phyloP scores from a whole-genome alignment of 2,888 invertebrate genomes.

The Tetragnatha montana region DNA sequence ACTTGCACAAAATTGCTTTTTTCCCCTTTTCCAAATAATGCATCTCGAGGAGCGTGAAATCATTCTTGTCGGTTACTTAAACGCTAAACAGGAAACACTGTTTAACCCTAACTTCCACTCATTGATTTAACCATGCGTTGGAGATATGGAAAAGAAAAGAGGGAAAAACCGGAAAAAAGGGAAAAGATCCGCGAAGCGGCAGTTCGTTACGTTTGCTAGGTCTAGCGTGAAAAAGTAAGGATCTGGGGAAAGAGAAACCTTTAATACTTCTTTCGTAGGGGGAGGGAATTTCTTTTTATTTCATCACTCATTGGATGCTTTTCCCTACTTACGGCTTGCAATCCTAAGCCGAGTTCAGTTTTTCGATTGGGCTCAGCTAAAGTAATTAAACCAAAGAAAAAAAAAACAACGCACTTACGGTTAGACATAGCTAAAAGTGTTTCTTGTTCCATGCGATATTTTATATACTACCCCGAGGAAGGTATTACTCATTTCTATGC shows the following conservation, averaged over 20 bases:
- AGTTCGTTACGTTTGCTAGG: slow-evolving; percentile 20
- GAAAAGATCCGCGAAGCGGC: background rate
- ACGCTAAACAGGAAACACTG: slow-evolving; percentile 2
- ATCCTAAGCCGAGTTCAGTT: background rate
- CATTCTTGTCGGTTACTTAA: slow-evolving; percentile 1
- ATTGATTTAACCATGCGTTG: slow-evolving; percentile 14
- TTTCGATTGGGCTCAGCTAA: background rate
- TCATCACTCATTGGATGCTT: background rate
- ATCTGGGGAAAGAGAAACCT: background rate
- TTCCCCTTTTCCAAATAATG: background rate
- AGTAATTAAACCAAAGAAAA: background rate
- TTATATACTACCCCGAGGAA: too few relatives aligned
- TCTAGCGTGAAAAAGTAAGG: slow-evolving; percentile 13
- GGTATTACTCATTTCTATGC: too few relatives aligned
- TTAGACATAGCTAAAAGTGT: background rate
- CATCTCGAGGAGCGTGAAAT: background rate
- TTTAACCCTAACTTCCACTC: slow-evolving; percentile 16
- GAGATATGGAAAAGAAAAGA: background rate
- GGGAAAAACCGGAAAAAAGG: background rate
- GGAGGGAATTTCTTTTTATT: background rate
- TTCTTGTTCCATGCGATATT: too few relatives aligned
- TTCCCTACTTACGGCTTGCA: background rate
- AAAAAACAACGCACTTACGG: background rate
- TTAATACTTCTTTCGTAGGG: background rate
- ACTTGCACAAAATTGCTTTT: background rate